Evolutionary conservation across 2,888 invertebrate species (phyloP), one percentile per base, ranked within the genome.

Genomic region (Scaptodrosophila latifasciaeformis): DNA sequence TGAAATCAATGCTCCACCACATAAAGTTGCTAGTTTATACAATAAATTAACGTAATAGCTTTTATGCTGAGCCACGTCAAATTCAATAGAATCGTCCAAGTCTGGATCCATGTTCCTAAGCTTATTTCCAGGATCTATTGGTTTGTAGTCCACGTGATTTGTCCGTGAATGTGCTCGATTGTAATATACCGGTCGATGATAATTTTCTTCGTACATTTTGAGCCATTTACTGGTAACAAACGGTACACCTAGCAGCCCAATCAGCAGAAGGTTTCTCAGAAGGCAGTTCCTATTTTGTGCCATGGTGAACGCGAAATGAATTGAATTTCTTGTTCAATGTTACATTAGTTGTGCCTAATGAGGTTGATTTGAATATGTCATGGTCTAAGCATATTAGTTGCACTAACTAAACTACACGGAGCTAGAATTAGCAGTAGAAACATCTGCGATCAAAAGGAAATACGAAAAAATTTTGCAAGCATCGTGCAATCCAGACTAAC

Each of bases 131-230:
- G n/a, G n/a, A n/a, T n/a, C n/a, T n/a, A n/a, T n/a, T n/a, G n/a
- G n/a, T n/a, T n/a, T n/a, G 34, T 70, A 70, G 40, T 70, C 35
- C 1, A 70, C 58, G 15, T 70, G 70, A 0, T 46, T 5, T 0
- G 0, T 1, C 0, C 0, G 1, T 0, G 12, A 44, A 12, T 70
- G 70, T 0, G 24, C 34, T 6, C 17, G 27, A 44, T 70, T 67
- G 7, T 70, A 64, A 35, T 70, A 70, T 0, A 35, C 19, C 1
- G 70, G 67, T 1, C 70, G 54, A 37, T 70, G 70, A 19, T 56
- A 62, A 34, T 49, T 46, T 42, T 70, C 67, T 0, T 31, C 3
- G 15, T 58, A 72, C 2, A 2, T 13, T 6, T 58, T 72, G 0
- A 66, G 0, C 67, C 61, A 59, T 1, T 7, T 19, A 2, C 53